These are phyloP conservation scores for Phainopepla nitens DNA, from an alignment of 2,113 vertebrate species.

Conservation along the genomic window DNA sequence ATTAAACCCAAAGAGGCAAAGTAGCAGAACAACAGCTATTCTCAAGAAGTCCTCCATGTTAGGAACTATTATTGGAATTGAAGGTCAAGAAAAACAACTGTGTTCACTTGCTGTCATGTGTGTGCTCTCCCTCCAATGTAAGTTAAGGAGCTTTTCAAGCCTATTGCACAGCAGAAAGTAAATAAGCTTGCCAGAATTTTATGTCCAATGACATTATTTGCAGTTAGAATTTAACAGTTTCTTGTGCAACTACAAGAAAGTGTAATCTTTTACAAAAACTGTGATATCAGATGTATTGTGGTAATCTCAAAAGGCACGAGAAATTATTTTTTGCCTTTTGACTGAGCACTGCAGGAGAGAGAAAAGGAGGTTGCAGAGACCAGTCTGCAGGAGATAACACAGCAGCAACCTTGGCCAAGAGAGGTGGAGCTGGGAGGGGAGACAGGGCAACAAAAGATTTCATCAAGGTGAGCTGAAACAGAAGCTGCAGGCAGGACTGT, in stretches of 20 bases:
- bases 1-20: not conserved
- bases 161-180: not conserved
- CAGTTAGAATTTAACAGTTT: not conserved
- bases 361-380: not conserved
- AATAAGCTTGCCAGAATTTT: not conserved
- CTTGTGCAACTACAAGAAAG: not conserved
- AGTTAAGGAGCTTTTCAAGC: not conserved
- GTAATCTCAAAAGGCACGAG: not conserved
- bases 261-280: not conserved
- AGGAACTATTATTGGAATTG: not conserved
- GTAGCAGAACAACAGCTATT: not conserved
- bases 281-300: accelerated
- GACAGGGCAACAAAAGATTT: not conserved
- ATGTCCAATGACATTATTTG: not conserved
- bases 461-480: not conserved
- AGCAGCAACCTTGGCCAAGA: not conserved
- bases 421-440: not conserved
- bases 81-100: not conserved
- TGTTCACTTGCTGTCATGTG: not conserved
- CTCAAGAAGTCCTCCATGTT: not conserved
- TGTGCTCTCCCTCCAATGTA: accelerated
- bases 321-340: not conserved
- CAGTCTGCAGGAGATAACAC: not conserved
- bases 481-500: not conserved
- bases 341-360: not conserved